These are phyloP conservation scores for Pipistrellus kuhlii DNA, from an alignment of 2,797 vertebrate species.

Conservation along the genomic window DNA sequence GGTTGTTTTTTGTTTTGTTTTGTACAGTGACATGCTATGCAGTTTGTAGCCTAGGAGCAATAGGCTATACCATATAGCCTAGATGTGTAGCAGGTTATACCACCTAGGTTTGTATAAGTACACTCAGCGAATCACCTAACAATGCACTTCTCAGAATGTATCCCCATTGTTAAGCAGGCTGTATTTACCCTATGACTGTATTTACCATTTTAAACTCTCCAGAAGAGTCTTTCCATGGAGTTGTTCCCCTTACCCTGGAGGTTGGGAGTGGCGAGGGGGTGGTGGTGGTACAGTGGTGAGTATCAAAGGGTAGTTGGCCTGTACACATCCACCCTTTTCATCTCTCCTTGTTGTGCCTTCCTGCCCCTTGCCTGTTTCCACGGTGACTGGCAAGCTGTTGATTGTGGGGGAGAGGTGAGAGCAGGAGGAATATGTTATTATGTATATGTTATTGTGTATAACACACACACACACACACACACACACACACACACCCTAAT, in stretches of 20 bases:
- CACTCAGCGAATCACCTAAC: neutral
- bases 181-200: neutral
- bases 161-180: neutral
- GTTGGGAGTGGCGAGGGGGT: too few relatives aligned
- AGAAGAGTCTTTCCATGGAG: neutral
- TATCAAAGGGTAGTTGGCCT: too few relatives aligned
- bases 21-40: neutral
- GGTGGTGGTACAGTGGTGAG: neutral
- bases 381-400: neutral
- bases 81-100: neutral
- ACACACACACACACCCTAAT: neutral
- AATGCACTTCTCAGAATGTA: neutral
- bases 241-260: neutral
- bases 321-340: neutral
- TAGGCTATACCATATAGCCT: neutral
- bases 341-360: neutral
- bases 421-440: neutral
- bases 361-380: neutral
- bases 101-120: neutral
- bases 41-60: neutral
- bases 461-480: too few relatives aligned
- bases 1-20: too few relatives aligned
- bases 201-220: slow-evolving; percentile 6
- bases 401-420: neutral
- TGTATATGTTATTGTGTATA: neutral